Conservation (phyloP, 2,113 vertebrate species). For the Onychostruthus taczanowskii region DNA sequence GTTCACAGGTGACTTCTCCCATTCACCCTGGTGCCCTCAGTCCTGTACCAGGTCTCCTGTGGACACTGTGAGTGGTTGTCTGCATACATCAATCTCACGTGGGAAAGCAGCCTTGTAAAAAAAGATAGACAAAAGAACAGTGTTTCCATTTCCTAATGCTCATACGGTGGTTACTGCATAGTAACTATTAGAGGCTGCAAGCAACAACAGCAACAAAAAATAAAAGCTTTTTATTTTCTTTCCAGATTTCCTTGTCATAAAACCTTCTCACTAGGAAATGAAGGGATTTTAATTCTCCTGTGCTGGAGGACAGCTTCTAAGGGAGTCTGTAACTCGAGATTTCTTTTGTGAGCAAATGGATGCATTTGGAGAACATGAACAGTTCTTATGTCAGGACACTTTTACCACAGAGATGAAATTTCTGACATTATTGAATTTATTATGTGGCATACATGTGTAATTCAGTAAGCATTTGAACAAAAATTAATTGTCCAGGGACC, state of each 20-base stretch:
- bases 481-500: neutral
- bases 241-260: neutral
- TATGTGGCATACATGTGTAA: neutral
- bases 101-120: neutral
- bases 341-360: neutral
- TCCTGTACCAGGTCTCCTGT: neutral
- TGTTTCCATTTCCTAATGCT: neutral
- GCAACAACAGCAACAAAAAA: neutral
- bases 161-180: neutral
- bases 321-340: neutral
- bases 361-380: neutral
- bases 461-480: neutral
- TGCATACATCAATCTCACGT: neutral
- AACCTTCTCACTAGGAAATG: neutral
- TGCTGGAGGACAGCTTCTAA: neutral
- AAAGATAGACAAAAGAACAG: neutral
- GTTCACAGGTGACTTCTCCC: neutral
- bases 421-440: slow-evolving; percentile 5
- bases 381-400: neutral
- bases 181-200: neutral
- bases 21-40: neutral
- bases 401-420: neutral
- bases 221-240: neutral
- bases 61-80: neutral
- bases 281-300: neutral